Evolutionary conservation across 1,140 invertebrate species (phyloP), one percentile per base, ranked within the genome.

Genomic region (Trypoxylus dichotomus): DNA sequence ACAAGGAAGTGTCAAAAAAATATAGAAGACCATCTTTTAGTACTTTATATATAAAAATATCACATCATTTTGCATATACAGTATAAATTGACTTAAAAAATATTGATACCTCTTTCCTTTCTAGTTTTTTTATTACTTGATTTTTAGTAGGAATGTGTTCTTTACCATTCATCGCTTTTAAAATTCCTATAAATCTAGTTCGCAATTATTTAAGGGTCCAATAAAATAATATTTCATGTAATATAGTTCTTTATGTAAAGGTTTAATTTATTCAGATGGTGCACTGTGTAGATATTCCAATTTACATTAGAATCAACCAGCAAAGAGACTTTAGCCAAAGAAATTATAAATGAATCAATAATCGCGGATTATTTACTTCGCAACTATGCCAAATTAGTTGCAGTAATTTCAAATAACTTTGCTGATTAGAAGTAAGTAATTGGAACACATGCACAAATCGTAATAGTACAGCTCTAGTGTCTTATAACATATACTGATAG

Each of bases 1-100:
- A 75, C 25, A 68, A 68, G 60, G 47, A 54, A 68, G 60, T 29
- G 60, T 68, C 60, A 68, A 68, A 68, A 68, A 68, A 68, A 68
- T 68, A 68, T 68, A 68, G 60, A 29, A 68, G 60, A 68, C 21
- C 60, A 21, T 54, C 47, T 54, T 54, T 54, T 54, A n/a, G 47
- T 54, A 54, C 19, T 68, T 68, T 68, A 21, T 68, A 68, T 68
- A 68, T 68, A 68, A 68, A 68, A 68, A 68, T 68, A 68, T 68
- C 60, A 68, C 60, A 68, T 68, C 21, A 11, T 27, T 68, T 68
- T 68, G 60, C n/a, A 68, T 68, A 68, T 68, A 68, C 60, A 68
- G 24, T 68, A 68, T 68, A 68, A 68, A 68, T 68, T 68, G 24
- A 68, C 60, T 68, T 54, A 68, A 68, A 68, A 68, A 68, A 68